Percentiles rank a stretch among this genome's conserved stretches.
Evolutionary conservation across 2,888 invertebrate species (phyloP).

Genomic region (Sepiola atlantica): DNA sequence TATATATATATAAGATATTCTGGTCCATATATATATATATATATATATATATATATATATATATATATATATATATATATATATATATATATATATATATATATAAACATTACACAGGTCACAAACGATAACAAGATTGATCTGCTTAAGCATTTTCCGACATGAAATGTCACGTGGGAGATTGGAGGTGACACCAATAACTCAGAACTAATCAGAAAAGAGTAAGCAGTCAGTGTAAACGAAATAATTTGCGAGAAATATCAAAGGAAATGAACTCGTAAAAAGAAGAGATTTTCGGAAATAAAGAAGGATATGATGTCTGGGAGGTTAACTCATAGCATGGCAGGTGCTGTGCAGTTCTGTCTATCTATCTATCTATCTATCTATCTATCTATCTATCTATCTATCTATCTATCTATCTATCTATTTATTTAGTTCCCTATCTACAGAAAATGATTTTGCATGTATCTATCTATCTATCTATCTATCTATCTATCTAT

Average conservation of each 20-base stretch:
- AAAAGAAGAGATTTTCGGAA: background rate
- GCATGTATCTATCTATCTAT: too few species aligned
- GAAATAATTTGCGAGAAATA: background rate
- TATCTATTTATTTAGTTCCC: too few species aligned
- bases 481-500: too few species aligned
- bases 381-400: background rate
- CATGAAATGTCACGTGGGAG: background rate
- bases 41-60: background rate
- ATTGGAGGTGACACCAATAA: background rate
- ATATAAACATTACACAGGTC: background rate
- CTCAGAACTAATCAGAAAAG: background rate
- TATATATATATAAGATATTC: too few species aligned
- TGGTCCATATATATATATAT: too few species aligned
- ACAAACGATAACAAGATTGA: background rate
- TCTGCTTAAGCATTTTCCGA: background rate
- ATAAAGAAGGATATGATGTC: background rate
- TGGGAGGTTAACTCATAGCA: background rate
- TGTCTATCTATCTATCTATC: background rate
- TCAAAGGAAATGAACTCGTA: background rate
- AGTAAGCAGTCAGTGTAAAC: background rate
- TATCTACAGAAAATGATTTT: too few species aligned
- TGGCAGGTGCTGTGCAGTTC: background rate
- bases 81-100: background rate
- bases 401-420: too few species aligned
- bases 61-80: background rate